Percentiles rank a stretch among this genome's conserved stretches.
Evolutionary conservation across 2,888 invertebrate genomes (phyloP).

Genomic region (Phortica magna): DNA sequence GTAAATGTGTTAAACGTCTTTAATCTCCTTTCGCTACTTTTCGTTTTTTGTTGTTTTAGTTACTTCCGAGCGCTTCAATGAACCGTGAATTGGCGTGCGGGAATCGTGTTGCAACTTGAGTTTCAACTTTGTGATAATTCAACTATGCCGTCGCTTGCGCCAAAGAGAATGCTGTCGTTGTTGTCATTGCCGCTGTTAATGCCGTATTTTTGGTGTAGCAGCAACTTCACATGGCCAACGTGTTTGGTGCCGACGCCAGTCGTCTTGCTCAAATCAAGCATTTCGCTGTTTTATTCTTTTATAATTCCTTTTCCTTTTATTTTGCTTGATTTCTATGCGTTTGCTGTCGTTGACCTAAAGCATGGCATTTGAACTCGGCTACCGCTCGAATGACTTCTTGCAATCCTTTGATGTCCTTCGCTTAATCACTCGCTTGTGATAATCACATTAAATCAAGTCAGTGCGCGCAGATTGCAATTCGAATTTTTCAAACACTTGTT

Average conservation of each 20-base stretch:
- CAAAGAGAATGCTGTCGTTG: neutral
- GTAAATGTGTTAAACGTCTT: neutral
- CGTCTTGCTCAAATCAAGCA: neutral
- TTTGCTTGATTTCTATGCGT: neutral
- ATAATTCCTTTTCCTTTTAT: neutral
- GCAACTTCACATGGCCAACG: neutral
- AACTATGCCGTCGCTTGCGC: neutral
- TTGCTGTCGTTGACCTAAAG: neutral
- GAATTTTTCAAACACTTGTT: neutral
- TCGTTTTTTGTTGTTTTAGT: neutral
- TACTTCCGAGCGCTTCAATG: neutral
- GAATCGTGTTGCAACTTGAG: neutral
- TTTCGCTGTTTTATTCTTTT: neutral
- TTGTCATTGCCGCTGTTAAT: neutral
- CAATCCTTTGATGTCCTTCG: neutral
- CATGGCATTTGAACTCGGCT: neutral
- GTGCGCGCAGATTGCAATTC: neutral
- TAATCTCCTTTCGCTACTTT: too few relatives aligned
- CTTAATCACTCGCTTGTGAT: neutral
- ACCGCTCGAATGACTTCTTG: neutral
- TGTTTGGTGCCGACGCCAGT: neutral
- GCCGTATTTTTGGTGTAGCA: neutral
- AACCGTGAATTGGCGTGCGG: neutral
- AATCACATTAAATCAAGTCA: neutral
- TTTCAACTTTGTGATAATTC: neutral